Conservation (phyloP, 2,888 invertebrate genomes). For the Lochmaea crataegi region DNA sequence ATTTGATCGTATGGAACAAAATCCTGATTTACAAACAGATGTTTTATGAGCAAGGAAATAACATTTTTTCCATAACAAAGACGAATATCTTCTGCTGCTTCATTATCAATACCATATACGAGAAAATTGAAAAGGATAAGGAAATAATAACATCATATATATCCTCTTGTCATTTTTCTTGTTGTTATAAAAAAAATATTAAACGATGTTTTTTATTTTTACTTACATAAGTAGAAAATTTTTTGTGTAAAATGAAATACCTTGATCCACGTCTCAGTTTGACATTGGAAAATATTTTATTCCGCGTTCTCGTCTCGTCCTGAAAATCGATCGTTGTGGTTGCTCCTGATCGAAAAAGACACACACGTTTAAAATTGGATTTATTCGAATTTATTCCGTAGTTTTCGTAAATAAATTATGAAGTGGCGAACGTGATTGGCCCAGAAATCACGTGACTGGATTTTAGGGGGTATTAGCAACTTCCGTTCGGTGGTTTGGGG, state of each 20-base stretch:
- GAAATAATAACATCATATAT: no score
- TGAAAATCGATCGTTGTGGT: conserved; percentile 23
- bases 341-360: conserved; percentile 27
- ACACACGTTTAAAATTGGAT: conserved; percentile 26
- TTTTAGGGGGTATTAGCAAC: conserved; percentile 40
- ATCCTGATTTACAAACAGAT: no score
- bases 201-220: not conserved
- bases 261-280: not conserved
- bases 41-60: no score
- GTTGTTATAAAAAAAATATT: no score
- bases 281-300: not conserved
- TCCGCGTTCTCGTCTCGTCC: not conserved
- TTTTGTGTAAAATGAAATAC: not conserved
- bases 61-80: no score
- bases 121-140: no score
- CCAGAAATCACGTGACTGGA: conserved; percentile 30
- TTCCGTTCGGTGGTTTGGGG: conserved; percentile 19
- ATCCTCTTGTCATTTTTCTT: no score
- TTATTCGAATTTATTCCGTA: conserved; percentile 32
- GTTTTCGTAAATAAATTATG: conserved; percentile 44
- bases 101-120: no score
- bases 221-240: not conserved
- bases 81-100: no score
- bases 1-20: no score
- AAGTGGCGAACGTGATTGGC: conserved; percentile 40